phyloP scores from a whole-genome alignment of 2,888 invertebrate species.

The Nectonema munidae region DNA sequence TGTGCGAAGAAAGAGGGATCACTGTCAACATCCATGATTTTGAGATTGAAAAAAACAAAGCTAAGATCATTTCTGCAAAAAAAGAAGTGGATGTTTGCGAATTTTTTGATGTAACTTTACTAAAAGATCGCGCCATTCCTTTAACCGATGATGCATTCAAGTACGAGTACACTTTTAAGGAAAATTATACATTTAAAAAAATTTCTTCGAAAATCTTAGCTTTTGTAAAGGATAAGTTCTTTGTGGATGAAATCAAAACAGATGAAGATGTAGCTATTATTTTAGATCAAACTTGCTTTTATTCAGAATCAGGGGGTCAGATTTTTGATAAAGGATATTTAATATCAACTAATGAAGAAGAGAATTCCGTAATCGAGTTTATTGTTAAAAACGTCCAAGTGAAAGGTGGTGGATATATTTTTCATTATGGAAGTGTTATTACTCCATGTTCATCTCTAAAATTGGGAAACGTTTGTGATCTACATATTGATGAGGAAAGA shows the following conservation, averaged over 20 bases:
- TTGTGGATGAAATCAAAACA: slow-evolving; percentile 43
- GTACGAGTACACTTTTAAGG: slow-evolving; percentile 42
- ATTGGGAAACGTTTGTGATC: slow-evolving; percentile 10
- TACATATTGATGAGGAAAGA: slow-evolving; percentile 27
- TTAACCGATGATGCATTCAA: slow-evolving; percentile 63
- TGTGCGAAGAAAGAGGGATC: slow-evolving; percentile 78
- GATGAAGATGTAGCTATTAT: slow-evolving; percentile 67
- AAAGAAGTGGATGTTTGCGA: slow-evolving; percentile 55
- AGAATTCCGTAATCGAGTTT: slow-evolving; percentile 36
- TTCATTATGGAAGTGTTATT: no score
- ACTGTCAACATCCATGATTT: slow-evolving; percentile 55
- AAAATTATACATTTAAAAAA: not conserved
- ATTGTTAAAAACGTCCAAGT: slow-evolving; percentile 66
- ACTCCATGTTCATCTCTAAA: slow-evolving; percentile 12
- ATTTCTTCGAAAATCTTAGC: not conserved
- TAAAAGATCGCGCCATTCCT: slow-evolving; percentile 39
- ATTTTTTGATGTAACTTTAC: slow-evolving; percentile 63
- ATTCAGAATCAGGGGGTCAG: slow-evolving; percentile 96
- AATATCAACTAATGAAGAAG: slow-evolving; percentile 40
- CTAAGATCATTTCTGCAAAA: slow-evolving; percentile 29
- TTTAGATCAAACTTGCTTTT: slow-evolving; percentile 64
- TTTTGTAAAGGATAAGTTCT: slow-evolving; percentile 33
- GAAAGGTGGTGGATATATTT: slow-evolving; percentile 75
- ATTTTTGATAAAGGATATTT: slow-evolving; percentile 76
- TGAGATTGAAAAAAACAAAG: slow-evolving; percentile 57